These are phyloP conservation scores for Sisyra terminalis DNA, from an alignment of 2,888 invertebrate species.

Conservation along the genomic window DNA sequence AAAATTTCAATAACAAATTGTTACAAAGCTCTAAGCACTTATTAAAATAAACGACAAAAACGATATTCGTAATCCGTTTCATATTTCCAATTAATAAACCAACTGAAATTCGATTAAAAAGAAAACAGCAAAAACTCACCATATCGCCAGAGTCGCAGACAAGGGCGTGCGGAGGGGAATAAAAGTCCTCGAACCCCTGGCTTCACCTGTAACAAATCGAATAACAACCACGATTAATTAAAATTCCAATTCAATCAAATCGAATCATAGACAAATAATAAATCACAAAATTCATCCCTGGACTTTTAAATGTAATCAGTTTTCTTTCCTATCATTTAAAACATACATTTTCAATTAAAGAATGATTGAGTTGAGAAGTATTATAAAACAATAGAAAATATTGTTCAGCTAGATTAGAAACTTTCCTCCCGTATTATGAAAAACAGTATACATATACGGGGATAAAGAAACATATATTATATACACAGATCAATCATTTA, in stretches of 20 bases:
- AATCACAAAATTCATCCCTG: slow-evolving; percentile 3
- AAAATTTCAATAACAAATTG: too few species aligned
- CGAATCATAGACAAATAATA: slow-evolving; percentile 5
- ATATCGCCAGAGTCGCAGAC: slow-evolving; percentile 63
- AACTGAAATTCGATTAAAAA: too few species aligned
- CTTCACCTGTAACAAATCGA: slow-evolving; percentile 24
- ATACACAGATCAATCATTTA: neutral
- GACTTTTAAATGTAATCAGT: neutral
- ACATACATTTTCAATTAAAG: too few species aligned
- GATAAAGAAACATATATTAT: too few species aligned
- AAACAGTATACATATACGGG: neutral
- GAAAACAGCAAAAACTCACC: slow-evolving; percentile 30
- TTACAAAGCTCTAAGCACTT: too few species aligned
- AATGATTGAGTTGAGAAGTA: too few species aligned
- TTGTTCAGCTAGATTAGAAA: neutral
- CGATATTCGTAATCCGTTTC: too few species aligned
- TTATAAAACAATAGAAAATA: too few species aligned
- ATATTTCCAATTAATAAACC: too few species aligned
- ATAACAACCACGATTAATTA: neutral
- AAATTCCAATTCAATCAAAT: too few species aligned
- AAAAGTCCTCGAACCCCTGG: slow-evolving; percentile 27
- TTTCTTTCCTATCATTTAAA: neutral
- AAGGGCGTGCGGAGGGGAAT: slow-evolving; percentile 29
- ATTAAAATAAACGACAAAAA: too few species aligned
- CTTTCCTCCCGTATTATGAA: too few species aligned